Percentiles rank a stretch among this genome's conserved stretches.
These are phyloP conservation scores for Ostrea edulis DNA, from an alignment of 1,140 invertebrate genomes.

Conservation along the genomic window DNA sequence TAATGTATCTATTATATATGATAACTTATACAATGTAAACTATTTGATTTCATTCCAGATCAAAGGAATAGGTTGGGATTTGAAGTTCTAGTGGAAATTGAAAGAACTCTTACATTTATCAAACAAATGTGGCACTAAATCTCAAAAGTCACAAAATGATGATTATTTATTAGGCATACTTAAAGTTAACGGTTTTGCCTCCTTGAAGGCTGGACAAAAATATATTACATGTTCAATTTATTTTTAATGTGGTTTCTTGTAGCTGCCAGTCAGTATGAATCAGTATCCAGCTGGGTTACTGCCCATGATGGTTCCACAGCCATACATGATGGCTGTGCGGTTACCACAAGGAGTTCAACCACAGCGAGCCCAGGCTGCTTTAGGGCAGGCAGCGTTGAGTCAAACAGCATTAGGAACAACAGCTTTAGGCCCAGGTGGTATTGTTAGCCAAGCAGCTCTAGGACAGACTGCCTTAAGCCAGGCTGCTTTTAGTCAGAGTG, in stretches of 20 bases:
- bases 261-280: constrained; percentile 48
- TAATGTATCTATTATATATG: too few species aligned
- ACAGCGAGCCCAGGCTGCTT: constrained; percentile 28
- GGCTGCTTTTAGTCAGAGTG: not conserved
- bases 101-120: too few species aligned
- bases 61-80: too few species aligned
- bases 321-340: constrained; percentile 73
- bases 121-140: too few species aligned
- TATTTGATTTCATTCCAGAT: too few species aligned
- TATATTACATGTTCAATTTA: not conserved
- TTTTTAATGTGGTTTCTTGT: not conserved
- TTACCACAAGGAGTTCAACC: constrained; percentile 59
- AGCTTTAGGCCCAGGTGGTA: constrained; percentile 33
- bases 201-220: too few species aligned
- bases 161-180: too few species aligned
- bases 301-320: constrained; percentile 74
- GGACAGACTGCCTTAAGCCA: constrained; percentile 45
- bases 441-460: constrained; percentile 38
- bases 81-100: too few species aligned
- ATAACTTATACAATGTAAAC: too few species aligned
- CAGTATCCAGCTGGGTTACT: constrained; percentile 68
- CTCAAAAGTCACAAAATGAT: too few species aligned
- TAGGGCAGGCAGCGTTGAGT: not conserved
- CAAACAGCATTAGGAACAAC: not conserved
- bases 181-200: too few species aligned